Conservation (phyloP, 2,888 invertebrate genomes). For the Micoletzkya japonica region DNA sequence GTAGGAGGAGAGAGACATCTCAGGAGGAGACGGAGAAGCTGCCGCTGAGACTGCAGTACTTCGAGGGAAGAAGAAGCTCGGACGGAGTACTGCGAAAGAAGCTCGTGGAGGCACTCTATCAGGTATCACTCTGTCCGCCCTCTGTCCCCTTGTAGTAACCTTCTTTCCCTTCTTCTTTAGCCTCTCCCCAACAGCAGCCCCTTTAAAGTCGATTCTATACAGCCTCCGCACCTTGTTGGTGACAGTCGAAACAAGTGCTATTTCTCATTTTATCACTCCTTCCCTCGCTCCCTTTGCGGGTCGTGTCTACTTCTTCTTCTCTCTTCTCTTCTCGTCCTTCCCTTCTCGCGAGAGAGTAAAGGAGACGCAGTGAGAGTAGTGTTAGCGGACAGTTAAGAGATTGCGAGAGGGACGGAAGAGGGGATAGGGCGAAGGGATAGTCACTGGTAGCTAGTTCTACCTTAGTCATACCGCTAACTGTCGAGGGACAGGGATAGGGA, state of each 20-base stretch:
- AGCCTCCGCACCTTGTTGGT: background rate
- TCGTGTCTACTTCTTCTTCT: background rate
- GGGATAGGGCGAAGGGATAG: no score
- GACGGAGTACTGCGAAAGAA: conserved; percentile 42
- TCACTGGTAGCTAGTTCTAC: no score
- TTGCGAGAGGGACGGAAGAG: no score
- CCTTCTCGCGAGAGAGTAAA: background rate
- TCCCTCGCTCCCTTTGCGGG: background rate
- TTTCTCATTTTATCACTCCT: conserved; percentile 10
- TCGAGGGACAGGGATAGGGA: no score
- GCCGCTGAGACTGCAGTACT: conserved; percentile 54
- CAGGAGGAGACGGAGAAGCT: conserved; percentile 36
- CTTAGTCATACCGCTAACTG: no score
- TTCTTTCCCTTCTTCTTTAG: background rate
- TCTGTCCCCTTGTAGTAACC: background rate
- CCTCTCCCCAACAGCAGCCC: background rate
- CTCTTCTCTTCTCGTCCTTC: background rate
- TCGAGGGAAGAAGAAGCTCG: conserved; percentile 42
- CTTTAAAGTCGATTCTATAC: background rate
- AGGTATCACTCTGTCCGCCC: conserved; percentile 35
- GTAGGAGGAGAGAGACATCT: background rate
- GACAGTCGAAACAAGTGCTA: conserved; percentile 1
- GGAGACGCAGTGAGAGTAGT: background rate
- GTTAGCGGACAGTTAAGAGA: no score
- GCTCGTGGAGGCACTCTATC: conserved; percentile 52